These are phyloP conservation scores for Ligdia adustata DNA, from an alignment of 2,888 invertebrate genomes.

Conservation along the genomic window DNA sequence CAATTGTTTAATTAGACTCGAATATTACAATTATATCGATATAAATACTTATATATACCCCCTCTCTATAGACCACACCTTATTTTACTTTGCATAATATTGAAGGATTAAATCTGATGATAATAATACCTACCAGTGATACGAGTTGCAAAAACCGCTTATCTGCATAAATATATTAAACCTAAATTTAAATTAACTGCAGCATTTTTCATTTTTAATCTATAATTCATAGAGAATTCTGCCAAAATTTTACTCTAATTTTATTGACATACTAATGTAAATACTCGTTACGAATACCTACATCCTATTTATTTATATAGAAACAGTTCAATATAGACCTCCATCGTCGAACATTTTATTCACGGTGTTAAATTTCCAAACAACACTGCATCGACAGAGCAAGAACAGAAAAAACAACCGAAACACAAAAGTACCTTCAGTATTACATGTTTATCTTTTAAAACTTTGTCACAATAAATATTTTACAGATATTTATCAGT, in stretches of 20 bases:
- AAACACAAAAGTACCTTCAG: constrained; percentile 29
- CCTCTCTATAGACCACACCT: background rate
- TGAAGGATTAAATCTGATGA: too few species aligned
- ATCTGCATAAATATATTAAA: too few species aligned
- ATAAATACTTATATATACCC: too few species aligned
- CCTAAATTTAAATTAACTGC: too few species aligned
- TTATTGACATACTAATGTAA: too few species aligned
- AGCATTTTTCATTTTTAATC: too few species aligned
- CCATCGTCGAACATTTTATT: constrained; percentile 53
- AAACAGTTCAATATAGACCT: constrained; percentile 44
- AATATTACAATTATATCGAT: too few species aligned
- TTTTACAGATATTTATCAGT: background rate
- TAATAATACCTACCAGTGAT: too few species aligned
- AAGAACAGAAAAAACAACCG: constrained; percentile 42
- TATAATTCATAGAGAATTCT: too few species aligned
- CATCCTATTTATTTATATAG: background rate
- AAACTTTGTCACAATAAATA: constrained; percentile 6
- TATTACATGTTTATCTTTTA: background rate
- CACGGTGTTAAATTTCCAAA: constrained; percentile 68
- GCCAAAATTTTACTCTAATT: too few species aligned
- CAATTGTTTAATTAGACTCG: too few species aligned
- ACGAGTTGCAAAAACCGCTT: too few species aligned
- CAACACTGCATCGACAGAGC: constrained; percentile 39
- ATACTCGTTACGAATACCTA: background rate
- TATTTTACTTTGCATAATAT: background rate